phyloP scores from a whole-genome alignment of 2,797 vertebrate genomes.

The Acipenser ruthenus region DNA sequence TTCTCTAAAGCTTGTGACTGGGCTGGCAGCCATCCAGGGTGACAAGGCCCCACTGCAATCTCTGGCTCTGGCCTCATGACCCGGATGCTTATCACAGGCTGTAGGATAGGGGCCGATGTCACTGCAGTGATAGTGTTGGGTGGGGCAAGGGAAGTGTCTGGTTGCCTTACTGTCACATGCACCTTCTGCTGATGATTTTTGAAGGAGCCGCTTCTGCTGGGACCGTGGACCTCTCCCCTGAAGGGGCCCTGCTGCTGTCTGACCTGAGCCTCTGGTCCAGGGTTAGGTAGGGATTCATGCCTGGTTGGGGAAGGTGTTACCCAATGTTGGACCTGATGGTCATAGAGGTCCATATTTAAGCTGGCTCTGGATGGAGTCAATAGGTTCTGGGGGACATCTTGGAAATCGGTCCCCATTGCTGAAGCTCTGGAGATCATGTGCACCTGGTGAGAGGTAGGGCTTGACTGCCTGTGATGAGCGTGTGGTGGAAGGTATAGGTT shows the following conservation, averaged over 20 bases:
- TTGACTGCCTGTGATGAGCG: slow-evolving; percentile 78
- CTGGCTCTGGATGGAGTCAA: slow-evolving; percentile 80
- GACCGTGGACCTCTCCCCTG: slow-evolving; percentile 72
- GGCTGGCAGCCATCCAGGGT: slow-evolving; percentile 80
- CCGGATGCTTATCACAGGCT: slow-evolving; percentile 90
- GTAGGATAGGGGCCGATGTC: slow-evolving; percentile 87
- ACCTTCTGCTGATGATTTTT: slow-evolving; percentile 74
- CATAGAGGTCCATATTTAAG: slow-evolving; percentile 84
- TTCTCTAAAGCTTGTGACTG: slow-evolving; percentile 43
- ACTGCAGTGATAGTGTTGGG: slow-evolving; percentile 90
- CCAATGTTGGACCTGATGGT: slow-evolving; percentile 65
- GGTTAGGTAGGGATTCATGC: slow-evolving; percentile 11
- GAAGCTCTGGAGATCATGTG: slow-evolving; percentile 71
- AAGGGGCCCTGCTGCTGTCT: slow-evolving; percentile 74
- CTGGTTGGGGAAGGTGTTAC: slow-evolving; percentile 46
- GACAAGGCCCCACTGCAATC: slow-evolving; percentile 90
- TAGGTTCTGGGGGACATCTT: slow-evolving; percentile 73
- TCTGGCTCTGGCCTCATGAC: slow-evolving; percentile 94
- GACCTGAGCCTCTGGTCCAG: slow-evolving; percentile 56
- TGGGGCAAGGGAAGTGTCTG: slow-evolving; percentile 67
- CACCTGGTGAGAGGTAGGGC: slow-evolving; percentile 81
- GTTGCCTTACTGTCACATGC: slow-evolving; percentile 59
- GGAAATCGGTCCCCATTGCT: slow-evolving; percentile 70
- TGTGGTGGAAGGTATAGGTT: slow-evolving; percentile 72
- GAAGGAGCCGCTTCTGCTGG: slow-evolving; percentile 89